Conservation (phyloP, 2,797 vertebrate species). For the Toxotes lorentzi region DNA sequence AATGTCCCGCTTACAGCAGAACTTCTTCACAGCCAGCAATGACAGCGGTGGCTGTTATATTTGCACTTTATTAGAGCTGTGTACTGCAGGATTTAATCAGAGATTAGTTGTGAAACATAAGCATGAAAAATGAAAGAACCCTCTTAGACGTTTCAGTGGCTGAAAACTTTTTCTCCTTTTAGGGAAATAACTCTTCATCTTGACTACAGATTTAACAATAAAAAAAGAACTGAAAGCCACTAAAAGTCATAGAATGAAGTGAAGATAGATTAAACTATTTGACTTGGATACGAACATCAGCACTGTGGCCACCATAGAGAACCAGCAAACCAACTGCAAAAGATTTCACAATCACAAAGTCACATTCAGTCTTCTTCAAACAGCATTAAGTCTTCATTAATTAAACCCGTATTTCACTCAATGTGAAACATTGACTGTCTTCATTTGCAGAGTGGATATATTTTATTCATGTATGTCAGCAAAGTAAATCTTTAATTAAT, state of each 20-base stretch:
- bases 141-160: not conserved
- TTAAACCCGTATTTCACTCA: not conserved
- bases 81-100: not conserved
- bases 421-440: conserved; percentile 1
- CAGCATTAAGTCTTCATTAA: not conserved
- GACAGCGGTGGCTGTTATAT: not conserved
- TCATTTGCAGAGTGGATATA: not conserved
- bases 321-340: not conserved
- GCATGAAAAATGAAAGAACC: not conserved
- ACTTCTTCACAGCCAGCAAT: not conserved
- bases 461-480: not conserved
- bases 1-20: not conserved
- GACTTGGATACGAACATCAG: not conserved
- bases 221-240: not conserved
- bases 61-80: not conserved
- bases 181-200: not conserved
- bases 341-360: conserved; percentile 3
- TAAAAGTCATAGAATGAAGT: not conserved
- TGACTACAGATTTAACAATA: not conserved
- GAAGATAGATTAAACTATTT: not conserved
- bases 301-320: not conserved
- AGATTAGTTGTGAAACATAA: not conserved
- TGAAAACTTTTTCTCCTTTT: not conserved
- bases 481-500: not conserved
- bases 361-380: conserved; percentile 8